Conservation (phyloP, 2,113 vertebrate species). For the Rostratula benghalensis region DNA sequence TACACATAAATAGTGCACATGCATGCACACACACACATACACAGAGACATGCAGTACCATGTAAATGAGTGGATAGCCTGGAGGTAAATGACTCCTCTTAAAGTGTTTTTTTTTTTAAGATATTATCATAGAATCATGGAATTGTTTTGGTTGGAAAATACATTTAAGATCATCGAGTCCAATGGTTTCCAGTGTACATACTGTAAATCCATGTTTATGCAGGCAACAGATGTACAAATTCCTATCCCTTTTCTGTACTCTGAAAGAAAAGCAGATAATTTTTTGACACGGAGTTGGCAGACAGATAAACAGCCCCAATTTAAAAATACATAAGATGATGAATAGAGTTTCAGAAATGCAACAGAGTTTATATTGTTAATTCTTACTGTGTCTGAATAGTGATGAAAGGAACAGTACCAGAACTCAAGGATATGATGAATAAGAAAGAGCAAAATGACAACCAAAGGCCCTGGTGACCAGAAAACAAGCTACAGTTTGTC, state of each 20-base stretch:
- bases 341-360: slow-evolving; percentile 76
- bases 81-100: background rate
- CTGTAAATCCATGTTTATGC: background rate
- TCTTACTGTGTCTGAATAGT: slow-evolving; percentile 84
- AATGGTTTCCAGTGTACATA: background rate
- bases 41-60: background rate
- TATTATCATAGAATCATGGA: background rate
- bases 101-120: background rate
- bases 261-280: background rate
- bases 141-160: background rate
- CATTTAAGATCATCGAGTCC: background rate
- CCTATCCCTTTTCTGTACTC: background rate
- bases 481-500: slow-evolving; percentile 85
- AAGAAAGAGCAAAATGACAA: slow-evolving; percentile 86
- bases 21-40: too few species aligned
- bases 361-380: slow-evolving; percentile 80
- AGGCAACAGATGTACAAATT: background rate
- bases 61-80: background rate
- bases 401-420: slow-evolving; percentile 85
- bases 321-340: slow-evolving; percentile 73
- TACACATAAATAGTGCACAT: background rate
- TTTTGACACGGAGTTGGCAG: background rate
- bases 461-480: slow-evolving; percentile 84
- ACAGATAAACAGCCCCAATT: slow-evolving; percentile 32
- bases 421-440: slow-evolving; percentile 83